Evolutionary conservation across 1,140 invertebrate genomes (phyloP), one percentile per base, ranked within the genome.

Genomic region (Plectrocnemia conspersa): DNA sequence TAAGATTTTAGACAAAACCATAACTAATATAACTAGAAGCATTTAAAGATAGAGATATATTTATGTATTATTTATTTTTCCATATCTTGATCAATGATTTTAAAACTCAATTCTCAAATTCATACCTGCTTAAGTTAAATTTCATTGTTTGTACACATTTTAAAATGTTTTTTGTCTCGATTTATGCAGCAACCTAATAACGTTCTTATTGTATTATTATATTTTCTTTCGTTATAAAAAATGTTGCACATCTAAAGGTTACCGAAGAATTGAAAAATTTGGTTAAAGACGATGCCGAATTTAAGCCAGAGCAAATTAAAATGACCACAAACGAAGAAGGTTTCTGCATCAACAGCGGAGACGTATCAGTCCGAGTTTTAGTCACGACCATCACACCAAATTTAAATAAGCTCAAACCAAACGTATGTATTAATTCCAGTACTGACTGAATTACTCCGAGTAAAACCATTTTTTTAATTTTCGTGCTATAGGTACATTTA

Each of bases 311-410:
- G 63, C 70, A 78, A 11, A 78, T 86, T 3, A 77, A 69, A 33
- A 76, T 85, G 52, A 71, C 77, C 2, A 79, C 81, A 22, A 87
- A 86, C 49, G 88, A 89, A 62, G 74, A 85, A 18, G 89, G 88
- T 1, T 93, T 93, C 70, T 90, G 93, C 64, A 85, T 94, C 24
- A 82, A 79, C 13, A 86, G 82, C 41, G 75, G 82, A 53, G 86
- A 91, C 47, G 91, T 93, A 0, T 87, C 88, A 29, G 91, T 97
- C 0, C 79, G 91, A 32, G 83, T 96, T 54, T 77, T 97, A 13
- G 88, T 98, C 49, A 91, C 95, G 1, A 98, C 95, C 0, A 78
- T 97, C 46, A 91, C 91, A 53, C 91, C 91, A 63, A 97, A 97
- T 73, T 74, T 97, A 55, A 81, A 91, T 25, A 96, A 97, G 72